A percentile compares a stretch with the other conserved stretches of the same genome.
phyloP scores from a whole-genome alignment of 2,888 invertebrate species.

The Taphrorychus bicolor region DNA sequence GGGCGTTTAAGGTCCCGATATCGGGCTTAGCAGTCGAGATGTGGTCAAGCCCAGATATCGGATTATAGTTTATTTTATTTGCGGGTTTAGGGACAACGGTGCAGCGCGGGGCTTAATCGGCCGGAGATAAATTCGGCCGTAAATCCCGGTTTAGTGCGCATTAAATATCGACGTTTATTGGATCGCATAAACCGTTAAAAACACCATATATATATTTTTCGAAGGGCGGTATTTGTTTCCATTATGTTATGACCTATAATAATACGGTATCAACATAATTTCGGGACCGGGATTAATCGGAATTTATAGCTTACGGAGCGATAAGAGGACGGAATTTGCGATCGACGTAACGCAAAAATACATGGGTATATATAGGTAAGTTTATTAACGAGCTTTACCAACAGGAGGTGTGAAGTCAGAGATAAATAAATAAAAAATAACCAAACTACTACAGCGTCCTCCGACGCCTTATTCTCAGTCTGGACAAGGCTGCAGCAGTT shows the following conservation, averaged over 20 bases:
- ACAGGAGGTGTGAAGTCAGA: too few relatives aligned
- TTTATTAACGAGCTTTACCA: too few relatives aligned
- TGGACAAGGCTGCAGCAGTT: too few relatives aligned
- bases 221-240: background rate
- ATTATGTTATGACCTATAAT: conserved; percentile 3
- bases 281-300: background rate
- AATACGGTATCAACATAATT: background rate
- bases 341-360: too few relatives aligned
- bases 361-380: too few relatives aligned
- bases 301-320: background rate
- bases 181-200: conserved; percentile 14
- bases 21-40: conserved; percentile 13
- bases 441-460: too few relatives aligned
- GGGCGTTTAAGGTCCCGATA: conserved; percentile 3
- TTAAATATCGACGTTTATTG: conserved; percentile 7
- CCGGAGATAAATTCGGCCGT: conserved; percentile 9
- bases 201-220: conserved; percentile 3
- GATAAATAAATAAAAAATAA: too few relatives aligned
- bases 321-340: background rate
- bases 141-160: conserved; percentile 12
- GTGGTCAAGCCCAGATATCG: conserved; percentile 16
- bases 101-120: conserved; percentile 5
- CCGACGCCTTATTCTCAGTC: too few relatives aligned
- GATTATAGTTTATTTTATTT: conserved; percentile 29
- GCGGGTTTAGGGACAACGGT: conserved; percentile 5